Evolutionary conservation across 2,888 invertebrate genomes (phyloP).

Genomic region (Podotricha telesiphe): DNA sequence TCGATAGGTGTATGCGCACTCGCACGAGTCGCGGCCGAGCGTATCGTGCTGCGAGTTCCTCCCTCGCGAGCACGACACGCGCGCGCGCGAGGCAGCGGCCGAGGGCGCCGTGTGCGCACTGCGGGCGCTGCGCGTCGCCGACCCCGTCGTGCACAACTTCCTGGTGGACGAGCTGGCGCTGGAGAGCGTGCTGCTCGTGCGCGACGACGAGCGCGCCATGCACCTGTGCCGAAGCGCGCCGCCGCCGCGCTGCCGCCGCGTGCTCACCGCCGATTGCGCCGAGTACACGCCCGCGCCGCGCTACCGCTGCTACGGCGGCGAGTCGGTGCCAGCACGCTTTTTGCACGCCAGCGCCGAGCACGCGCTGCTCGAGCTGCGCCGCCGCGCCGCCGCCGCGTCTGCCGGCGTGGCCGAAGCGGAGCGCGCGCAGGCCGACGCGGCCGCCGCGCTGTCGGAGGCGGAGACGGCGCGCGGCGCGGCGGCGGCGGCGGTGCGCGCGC

Average conservation of each 20-base stretch:
- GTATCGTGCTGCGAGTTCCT: slow-evolving; percentile 87
- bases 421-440: slow-evolving; percentile 78
- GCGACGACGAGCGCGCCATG: slow-evolving; percentile 86
- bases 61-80: slow-evolving; percentile 75
- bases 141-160: slow-evolving; percentile 92
- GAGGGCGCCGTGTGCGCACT: slow-evolving; percentile 81
- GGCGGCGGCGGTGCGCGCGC: slow-evolving; percentile 48
- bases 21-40: slow-evolving; percentile 73
- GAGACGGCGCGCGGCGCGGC: slow-evolving; percentile 61
- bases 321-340: slow-evolving; percentile 79
- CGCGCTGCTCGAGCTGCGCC: slow-evolving; percentile 63
- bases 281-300: slow-evolving; percentile 90
- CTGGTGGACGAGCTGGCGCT: slow-evolving; percentile 90
- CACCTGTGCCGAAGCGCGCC: slow-evolving; percentile 87
- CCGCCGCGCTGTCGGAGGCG: slow-evolving; percentile 56
- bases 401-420: slow-evolving; percentile 48
- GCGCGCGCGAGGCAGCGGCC: slow-evolving; percentile 69
- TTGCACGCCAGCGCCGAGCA: slow-evolving; percentile 87
- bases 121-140: slow-evolving; percentile 88
- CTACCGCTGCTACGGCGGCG: slow-evolving; percentile 89
- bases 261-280: slow-evolving; percentile 87
- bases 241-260: slow-evolving; percentile 86
- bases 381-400: slow-evolving; percentile 49
- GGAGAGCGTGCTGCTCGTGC: slow-evolving; percentile 91
- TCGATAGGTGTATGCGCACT: slow-evolving; percentile 13